Conservation (phyloP, 2,113 vertebrate genomes). For the Dolichallabes microphthalmus region DNA sequence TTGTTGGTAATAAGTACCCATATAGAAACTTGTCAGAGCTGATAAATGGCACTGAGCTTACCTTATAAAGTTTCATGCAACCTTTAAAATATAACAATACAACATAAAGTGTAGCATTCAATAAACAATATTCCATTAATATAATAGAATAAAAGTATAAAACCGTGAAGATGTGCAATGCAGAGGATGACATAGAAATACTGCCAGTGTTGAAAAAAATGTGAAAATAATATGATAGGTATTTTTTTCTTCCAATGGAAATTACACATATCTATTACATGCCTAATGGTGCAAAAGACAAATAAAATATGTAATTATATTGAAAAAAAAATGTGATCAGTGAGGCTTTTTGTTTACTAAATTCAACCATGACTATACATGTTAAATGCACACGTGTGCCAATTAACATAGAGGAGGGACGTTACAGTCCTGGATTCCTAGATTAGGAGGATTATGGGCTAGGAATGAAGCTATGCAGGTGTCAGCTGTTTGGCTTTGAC, state of each 20-base stretch:
- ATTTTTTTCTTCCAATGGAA: background rate
- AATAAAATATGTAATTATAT: background rate
- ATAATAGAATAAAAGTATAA: background rate
- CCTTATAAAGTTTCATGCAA: slow-evolving; percentile 7
- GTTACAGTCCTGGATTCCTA: too few species aligned
- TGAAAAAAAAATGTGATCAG: background rate
- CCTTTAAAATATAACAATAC: background rate
- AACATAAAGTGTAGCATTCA: background rate
- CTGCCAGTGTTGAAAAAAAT: background rate
- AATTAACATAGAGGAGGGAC: background rate
- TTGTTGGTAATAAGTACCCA: slow-evolving; percentile 30
- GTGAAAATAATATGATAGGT: background rate
- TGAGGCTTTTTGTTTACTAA: too few species aligned
- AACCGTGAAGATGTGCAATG: background rate
- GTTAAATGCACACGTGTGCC: background rate
- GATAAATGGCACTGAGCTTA: slow-evolving; percentile 40
- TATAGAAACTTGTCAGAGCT: slow-evolving; percentile 37
- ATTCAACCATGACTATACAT: background rate
- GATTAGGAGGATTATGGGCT: background rate
- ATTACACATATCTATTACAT: background rate
- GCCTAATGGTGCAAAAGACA: background rate
- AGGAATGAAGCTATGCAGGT: background rate
- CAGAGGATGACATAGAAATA: background rate
- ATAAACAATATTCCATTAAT: background rate
- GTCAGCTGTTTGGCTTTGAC: background rate